Evolutionary conservation across 2,797 vertebrate species (phyloP).

Genomic region (Sandelia bainsii): DNA sequence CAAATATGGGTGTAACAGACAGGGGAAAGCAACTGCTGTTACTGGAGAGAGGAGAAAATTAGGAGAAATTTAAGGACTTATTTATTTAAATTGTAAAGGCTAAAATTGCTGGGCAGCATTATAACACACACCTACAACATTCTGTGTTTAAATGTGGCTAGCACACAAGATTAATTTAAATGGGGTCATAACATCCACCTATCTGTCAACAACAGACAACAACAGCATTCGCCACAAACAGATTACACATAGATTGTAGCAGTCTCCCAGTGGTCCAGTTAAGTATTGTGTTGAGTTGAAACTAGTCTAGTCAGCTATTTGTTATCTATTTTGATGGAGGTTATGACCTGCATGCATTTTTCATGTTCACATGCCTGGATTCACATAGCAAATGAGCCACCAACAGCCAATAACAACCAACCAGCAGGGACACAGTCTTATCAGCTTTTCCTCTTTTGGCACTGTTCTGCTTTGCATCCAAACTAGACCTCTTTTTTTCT

Average conservation of each 20-base stretch:
- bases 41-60: background rate
- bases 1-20: constrained; percentile 33
- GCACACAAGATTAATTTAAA: background rate
- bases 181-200: background rate
- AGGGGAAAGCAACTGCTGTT: constrained; percentile 21
- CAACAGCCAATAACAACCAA: constrained; percentile 34
- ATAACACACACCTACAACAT: background rate
- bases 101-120: background rate
- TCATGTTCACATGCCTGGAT: constrained; percentile 43
- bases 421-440: constrained; percentile 46
- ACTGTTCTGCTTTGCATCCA: constrained; percentile 48
- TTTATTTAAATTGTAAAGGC: background rate
- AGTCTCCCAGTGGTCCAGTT: background rate
- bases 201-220: background rate
- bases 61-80: background rate
- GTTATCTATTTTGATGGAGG: constrained; percentile 28
- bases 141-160: background rate
- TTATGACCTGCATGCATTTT: constrained; percentile 22
- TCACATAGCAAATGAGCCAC: constrained; percentile 41
- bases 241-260: background rate
- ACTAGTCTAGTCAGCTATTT: constrained; percentile 7
- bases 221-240: background rate
- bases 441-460: constrained; percentile 60
- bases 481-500: constrained; percentile 29
- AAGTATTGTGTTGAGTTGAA: constrained; percentile 16